phyloP scores from a whole-genome alignment of 2,888 invertebrate species.

The Aphodius granarius region DNA sequence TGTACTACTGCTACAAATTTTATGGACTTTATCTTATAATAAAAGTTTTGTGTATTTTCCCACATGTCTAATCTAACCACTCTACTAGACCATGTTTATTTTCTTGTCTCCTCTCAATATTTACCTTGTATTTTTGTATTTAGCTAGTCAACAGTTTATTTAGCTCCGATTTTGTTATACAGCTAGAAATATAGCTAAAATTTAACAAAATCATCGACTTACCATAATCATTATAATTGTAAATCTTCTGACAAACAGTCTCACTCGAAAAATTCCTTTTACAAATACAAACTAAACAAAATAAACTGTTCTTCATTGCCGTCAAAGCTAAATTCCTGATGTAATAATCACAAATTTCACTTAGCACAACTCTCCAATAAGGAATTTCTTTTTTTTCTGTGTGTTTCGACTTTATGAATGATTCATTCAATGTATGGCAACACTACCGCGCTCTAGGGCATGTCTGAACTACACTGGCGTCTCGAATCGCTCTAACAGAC shows the following conservation, averaged over 20 bases:
- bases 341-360: not conserved
- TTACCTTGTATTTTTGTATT: not conserved
- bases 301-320: conserved; percentile 32
- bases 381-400: not conserved
- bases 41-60: too few species aligned
- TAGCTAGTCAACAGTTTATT: not conserved
- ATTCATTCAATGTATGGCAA: not conserved
- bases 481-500: not conserved
- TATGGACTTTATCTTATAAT: too few species aligned
- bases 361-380: not conserved
- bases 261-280: conserved; percentile 34
- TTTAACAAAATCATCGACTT: conserved; percentile 1
- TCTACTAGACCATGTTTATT: not conserved
- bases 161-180: not conserved
- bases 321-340: not conserved
- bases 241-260: conserved; percentile 25
- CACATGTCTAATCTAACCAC: not conserved
- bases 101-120: not conserved
- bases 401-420: too few species aligned
- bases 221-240: conserved; percentile 26
- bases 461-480: not conserved
- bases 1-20: too few species aligned
- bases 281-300: conserved; percentile 38
- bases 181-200: too few species aligned
- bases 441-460: not conserved